Evolutionary conservation across 2,113 vertebrate genomes (phyloP).

Genomic region (Prochilodus magdalenae): DNA sequence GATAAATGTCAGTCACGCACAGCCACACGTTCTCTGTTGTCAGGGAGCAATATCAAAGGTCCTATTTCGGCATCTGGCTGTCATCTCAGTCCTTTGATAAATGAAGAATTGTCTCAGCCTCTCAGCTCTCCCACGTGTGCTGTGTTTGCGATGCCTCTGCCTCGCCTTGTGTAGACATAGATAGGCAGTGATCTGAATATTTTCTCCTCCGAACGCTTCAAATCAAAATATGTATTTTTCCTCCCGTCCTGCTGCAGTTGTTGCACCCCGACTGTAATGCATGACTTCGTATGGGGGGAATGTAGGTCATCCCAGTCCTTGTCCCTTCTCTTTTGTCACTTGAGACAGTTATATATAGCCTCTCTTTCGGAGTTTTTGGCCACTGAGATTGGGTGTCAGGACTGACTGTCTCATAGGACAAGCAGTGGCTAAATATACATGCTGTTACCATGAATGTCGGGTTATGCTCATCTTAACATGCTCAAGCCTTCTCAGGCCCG

Average conservation of each 20-base stretch:
- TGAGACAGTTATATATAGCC: slow-evolving; percentile 81
- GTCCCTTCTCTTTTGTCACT: slow-evolving; percentile 76
- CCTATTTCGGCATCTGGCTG: slow-evolving; percentile 36
- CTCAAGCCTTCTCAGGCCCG: slow-evolving; percentile 49
- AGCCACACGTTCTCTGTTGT: slow-evolving; percentile 10
- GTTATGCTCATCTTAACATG: slow-evolving; percentile 51
- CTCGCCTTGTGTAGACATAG: background rate
- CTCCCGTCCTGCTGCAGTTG: background rate
- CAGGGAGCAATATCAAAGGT: slow-evolving; percentile 20
- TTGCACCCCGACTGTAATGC: slow-evolving; percentile 6
- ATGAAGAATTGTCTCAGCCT: slow-evolving; percentile 30
- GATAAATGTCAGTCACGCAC: slow-evolving; percentile 15
- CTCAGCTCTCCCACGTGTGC: slow-evolving; percentile 7
- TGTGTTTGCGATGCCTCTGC: slow-evolving; percentile 1
- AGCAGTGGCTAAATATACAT: slow-evolving; percentile 76
- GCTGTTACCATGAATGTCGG: slow-evolving; percentile 76
- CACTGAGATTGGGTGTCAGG: slow-evolving; percentile 76
- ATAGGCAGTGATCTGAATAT: slow-evolving; percentile 22
- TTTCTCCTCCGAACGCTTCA: background rate
- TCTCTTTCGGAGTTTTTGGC: slow-evolving; percentile 73
- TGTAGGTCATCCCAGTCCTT: slow-evolving; percentile 69
- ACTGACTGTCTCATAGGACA: slow-evolving; percentile 69
- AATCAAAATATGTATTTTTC: background rate
- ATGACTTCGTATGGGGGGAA: slow-evolving; percentile 52
- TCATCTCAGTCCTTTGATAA: slow-evolving; percentile 41